These are phyloP conservation scores for Leucophenga maculata DNA, from an alignment of 2,888 invertebrate genomes.

Conservation along the genomic window DNA sequence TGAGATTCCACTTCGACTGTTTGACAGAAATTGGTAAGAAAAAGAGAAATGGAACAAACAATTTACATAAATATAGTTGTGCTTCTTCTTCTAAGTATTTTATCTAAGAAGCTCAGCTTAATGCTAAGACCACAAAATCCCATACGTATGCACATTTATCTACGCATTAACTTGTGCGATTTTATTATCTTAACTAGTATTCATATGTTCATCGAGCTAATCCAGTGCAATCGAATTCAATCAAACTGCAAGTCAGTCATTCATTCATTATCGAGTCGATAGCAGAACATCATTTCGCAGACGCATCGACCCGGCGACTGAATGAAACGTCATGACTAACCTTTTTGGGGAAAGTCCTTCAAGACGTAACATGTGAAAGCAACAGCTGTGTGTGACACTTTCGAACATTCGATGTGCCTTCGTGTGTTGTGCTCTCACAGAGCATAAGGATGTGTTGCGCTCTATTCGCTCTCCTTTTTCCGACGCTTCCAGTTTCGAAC, in stretches of 20 bases:
- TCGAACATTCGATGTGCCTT: background rate
- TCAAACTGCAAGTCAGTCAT: conserved; percentile 40
- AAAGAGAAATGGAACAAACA: too few species aligned
- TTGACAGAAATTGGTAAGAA: background rate
- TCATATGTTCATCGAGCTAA: conserved; percentile 38
- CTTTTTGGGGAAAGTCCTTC: conserved; percentile 59
- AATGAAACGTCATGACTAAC: conserved; percentile 62
- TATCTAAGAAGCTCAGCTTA: too few species aligned
- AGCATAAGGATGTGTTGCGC: background rate
- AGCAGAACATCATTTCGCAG: conserved; percentile 35
- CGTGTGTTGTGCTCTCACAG: too few species aligned
- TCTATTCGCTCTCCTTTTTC: background rate
- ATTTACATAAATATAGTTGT: too few species aligned
- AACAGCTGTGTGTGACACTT: conserved; percentile 55
- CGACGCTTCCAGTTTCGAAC: conserved; percentile 14
- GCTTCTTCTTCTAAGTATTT: too few species aligned
- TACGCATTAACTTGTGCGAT: conserved; percentile 39
- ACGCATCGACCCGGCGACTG: conserved; percentile 56
- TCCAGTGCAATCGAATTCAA: conserved; percentile 44
- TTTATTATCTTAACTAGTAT: conserved; percentile 54
- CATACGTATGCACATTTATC: conserved; percentile 26
- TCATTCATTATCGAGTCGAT: conserved; percentile 56
- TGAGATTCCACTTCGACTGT: too few species aligned
- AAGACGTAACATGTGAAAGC: conserved; percentile 58
- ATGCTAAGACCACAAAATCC: too few species aligned